Percentiles rank a stretch among this genome's conserved stretches.
Conservation (phyloP, 2,888 invertebrate species). For the Himalopsyche anomala region DNA sequence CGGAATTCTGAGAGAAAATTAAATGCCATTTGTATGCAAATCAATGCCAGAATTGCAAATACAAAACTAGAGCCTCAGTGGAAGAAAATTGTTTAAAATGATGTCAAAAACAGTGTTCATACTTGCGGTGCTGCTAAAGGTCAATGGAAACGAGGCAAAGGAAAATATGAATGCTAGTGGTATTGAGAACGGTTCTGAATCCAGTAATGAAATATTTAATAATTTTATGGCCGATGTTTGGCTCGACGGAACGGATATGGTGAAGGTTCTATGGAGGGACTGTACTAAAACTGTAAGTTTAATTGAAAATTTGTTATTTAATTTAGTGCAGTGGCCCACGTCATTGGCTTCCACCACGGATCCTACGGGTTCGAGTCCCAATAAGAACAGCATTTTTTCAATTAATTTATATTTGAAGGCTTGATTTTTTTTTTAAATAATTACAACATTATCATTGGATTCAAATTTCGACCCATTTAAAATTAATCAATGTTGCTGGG, state of each 20-base stretch:
- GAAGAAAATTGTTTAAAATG: constrained; percentile 19
- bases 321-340: too few species aligned
- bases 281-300: constrained; percentile 74
- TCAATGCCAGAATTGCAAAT: constrained; percentile 31
- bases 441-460: too few species aligned
- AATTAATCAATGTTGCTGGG: too few species aligned
- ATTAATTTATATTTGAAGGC: too few species aligned
- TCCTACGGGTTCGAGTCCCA: too few species aligned
- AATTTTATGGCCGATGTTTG: constrained; percentile 74
- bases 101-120: constrained; percentile 35
- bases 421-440: too few species aligned
- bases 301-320: too few species aligned
- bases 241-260: constrained; percentile 74
- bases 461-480: too few species aligned
- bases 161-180: not conserved
- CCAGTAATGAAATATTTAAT: constrained; percentile 22
- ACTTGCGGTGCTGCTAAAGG: not conserved
- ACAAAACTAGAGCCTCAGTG: not conserved
- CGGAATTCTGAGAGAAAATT: not conserved
- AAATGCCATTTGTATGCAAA: constrained; percentile 38
- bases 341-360: too few species aligned
- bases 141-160: not conserved
- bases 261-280: constrained; percentile 75
- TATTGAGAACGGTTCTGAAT: not conserved
- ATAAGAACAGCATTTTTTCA: too few species aligned